These are phyloP conservation scores for Tenthredo livida DNA, from an alignment of 2,888 invertebrate species.

Conservation along the genomic window DNA sequence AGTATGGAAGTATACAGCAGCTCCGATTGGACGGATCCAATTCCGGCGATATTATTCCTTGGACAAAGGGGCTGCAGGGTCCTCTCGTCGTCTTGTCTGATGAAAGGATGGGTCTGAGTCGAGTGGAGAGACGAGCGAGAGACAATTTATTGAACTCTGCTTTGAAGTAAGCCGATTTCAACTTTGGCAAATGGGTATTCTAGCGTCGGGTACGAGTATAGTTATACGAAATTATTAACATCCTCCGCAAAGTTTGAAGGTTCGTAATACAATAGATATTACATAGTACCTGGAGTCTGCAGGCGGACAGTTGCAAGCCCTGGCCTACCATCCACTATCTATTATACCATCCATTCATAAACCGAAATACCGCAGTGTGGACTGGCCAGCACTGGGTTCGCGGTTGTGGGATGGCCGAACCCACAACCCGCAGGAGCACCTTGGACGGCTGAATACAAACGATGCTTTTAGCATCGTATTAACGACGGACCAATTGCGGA, in stretches of 20 bases:
- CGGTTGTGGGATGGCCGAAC: background rate
- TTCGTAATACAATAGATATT: background rate
- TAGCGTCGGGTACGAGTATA: background rate
- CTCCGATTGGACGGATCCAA: background rate
- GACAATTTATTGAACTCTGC: background rate
- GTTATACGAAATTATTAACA: background rate
- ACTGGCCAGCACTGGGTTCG: slow-evolving; percentile 10
- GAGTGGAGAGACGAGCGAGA: background rate
- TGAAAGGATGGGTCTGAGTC: background rate
- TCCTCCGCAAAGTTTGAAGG: background rate
- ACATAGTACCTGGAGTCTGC: background rate
- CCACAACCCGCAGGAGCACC: slow-evolving; percentile 32
- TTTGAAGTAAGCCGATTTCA: slow-evolving; percentile 20
- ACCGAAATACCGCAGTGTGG: background rate
- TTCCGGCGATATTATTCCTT: background rate
- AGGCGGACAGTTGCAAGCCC: background rate
- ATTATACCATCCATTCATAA: background rate
- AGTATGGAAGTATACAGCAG: background rate
- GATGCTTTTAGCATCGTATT: slow-evolving; percentile 41
- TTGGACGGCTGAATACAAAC: slow-evolving; percentile 41
- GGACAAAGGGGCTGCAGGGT: background rate
- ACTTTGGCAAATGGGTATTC: background rate
- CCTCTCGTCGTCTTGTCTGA: background rate
- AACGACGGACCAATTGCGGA: slow-evolving; percentile 31
- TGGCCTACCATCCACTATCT: background rate